A percentile compares a stretch with the other conserved stretches of the same genome.
Conservation (phyloP, 2,888 invertebrate species). For the Cataglyphis livida region DNA sequence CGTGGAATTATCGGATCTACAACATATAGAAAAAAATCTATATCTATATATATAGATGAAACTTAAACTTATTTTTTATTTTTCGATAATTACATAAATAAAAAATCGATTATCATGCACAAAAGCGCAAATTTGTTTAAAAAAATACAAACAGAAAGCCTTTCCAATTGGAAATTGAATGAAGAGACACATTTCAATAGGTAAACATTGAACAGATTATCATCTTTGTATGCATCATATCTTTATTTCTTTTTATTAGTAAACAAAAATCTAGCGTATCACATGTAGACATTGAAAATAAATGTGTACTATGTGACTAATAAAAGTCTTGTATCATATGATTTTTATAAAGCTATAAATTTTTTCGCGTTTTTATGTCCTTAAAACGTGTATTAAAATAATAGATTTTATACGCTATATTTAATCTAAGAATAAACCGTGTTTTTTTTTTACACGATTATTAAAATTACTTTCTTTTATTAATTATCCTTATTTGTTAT, state of each 20-base stretch:
- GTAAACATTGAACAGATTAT: slow-evolving; percentile 8
- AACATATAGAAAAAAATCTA: no score
- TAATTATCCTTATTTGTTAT: background rate
- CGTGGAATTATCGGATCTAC: background rate
- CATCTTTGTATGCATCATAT: background rate
- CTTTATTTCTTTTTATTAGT: slow-evolving; percentile 37
- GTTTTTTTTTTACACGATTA: background rate
- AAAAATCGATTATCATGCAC: background rate
- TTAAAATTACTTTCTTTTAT: background rate
- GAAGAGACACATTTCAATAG: background rate
- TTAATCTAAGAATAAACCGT: background rate
- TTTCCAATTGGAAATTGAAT: background rate
- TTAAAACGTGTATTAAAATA: slow-evolving; percentile 8
- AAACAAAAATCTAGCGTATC: slow-evolving; percentile 37
- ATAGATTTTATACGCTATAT: background rate
- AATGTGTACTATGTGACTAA: slow-evolving; percentile 69
- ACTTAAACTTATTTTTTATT: background rate
- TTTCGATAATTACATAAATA: background rate
- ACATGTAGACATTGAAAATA: slow-evolving; percentile 58
- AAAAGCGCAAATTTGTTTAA: slow-evolving; percentile 1
- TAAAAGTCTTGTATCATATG: slow-evolving; percentile 63
- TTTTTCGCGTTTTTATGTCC: background rate
- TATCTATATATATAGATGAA: background rate
- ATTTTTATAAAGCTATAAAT: slow-evolving; percentile 51
- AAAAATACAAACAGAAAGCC: background rate